Base-by-base conservation (phyloP, 1,140 invertebrate genomes). In the Conopomorpha cramerella region DNA sequence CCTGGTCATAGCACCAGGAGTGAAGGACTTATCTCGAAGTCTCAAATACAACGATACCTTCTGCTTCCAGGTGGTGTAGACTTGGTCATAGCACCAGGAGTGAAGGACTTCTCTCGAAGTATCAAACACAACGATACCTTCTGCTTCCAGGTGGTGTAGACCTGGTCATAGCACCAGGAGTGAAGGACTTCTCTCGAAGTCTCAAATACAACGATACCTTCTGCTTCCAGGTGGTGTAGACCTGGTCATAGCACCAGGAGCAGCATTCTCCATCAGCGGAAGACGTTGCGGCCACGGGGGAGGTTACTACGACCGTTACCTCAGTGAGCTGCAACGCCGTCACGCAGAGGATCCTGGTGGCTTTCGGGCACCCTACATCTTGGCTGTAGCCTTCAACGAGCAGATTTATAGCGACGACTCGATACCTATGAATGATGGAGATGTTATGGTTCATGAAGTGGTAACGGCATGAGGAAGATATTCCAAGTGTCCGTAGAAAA, bases 211-310 rank as follows among this genome's bases (percentile, higher is more conserved):
- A 27, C 10, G 10, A 3, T 8, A 14, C 2, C 29, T 14, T 13
- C 15, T 8, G 11, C 3, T 14, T 26, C 10, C 19, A 83, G 80
- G 81, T 45, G 91, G 89, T 18, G 65, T 95, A 16, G 92, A 95
- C 77, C 68, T 95, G 13, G 84, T 95, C n/a, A 73, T 95, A 34
- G 73, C 91, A 13, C 93, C 93, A 17, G 93, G 93, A 1, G 78
- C 95, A 2, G 92, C 86, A 8, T 96, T 95, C 56, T 88, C 89
- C 0, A 59, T 44, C 14, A 49, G 74, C 25, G 90, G 91, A 1
- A 74, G 83, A 45, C 81, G 93, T 19, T 56, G 92, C 23, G 93
- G 92, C 1, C 84, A 91, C 58, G 92, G 93, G 14, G 91, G 88
- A 79, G 88, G 86, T 1, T 90, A 92, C 63, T 95, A 95, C 59